These are phyloP conservation scores for Oeneis ivallda DNA, from an alignment of 2,888 invertebrate species.

Conservation along the genomic window DNA sequence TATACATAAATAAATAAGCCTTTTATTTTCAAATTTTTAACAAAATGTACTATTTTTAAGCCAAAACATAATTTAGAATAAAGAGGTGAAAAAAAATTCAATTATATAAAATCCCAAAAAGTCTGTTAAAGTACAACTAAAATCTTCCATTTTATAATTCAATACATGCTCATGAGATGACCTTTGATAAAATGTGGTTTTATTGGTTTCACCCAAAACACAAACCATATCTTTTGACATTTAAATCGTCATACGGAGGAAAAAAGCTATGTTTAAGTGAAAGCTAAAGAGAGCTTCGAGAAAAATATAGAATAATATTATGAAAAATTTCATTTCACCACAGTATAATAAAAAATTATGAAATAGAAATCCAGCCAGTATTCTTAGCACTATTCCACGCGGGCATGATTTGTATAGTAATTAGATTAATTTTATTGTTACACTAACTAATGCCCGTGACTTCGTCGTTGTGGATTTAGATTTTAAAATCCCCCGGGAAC, in stretches of 20 bases:
- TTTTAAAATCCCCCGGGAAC: too few relatives aligned
- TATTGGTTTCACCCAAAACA: conserved; percentile 4
- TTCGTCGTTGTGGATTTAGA: too few relatives aligned
- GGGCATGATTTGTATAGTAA: too few relatives aligned
- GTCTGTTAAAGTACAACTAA: neutral
- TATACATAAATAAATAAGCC: too few relatives aligned
- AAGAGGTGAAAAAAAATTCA: too few relatives aligned
- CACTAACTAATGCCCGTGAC: too few relatives aligned
- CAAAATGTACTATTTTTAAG: too few relatives aligned
- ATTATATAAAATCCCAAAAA: neutral
- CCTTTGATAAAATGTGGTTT: neutral
- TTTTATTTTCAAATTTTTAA: neutral
- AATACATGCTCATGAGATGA: neutral
- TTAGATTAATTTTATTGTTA: too few relatives aligned
- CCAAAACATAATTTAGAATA: too few relatives aligned
- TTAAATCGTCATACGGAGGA: neutral
- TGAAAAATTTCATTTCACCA: neutral
- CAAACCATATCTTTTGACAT: conserved; percentile 1
- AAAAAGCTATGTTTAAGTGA: neutral
- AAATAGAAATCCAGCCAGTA: too few relatives aligned
- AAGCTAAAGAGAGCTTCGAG: neutral
- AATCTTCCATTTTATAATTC: neutral
- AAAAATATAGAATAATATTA: neutral
- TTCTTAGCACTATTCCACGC: too few relatives aligned
- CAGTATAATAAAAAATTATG: too few relatives aligned